These are phyloP conservation scores for Aythya fuligula DNA, from an alignment of 2,797 vertebrate species.

Conservation along the genomic window DNA sequence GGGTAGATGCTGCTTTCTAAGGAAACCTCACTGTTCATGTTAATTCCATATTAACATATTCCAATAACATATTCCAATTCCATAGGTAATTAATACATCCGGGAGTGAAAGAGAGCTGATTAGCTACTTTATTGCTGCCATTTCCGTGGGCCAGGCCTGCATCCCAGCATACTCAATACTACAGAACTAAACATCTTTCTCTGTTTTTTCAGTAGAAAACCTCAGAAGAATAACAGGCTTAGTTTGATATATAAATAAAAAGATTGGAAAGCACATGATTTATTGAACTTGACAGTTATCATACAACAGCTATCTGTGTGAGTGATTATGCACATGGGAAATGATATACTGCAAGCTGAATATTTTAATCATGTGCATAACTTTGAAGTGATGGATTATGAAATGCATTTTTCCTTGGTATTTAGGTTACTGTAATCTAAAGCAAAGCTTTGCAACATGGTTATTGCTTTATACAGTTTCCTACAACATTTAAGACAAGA, in stretches of 20 bases:
- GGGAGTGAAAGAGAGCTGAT: not conserved
- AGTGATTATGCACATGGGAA: constrained; percentile 60
- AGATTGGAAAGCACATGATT: constrained; percentile 46
- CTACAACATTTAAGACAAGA: constrained; percentile 13
- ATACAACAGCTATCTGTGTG: constrained; percentile 61
- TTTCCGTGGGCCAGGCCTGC: not conserved
- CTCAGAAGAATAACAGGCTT: constrained; percentile 13
- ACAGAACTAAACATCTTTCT: not conserved
- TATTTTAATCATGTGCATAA: constrained; percentile 70
- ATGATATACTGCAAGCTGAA: constrained; percentile 48
- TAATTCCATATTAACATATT: not conserved
- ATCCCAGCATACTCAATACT: not conserved
- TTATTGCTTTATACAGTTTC: constrained; percentile 58
- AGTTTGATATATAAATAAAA: constrained; percentile 40
- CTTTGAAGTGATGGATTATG: constrained; percentile 73
- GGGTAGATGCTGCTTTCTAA: not conserved
- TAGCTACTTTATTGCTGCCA: not conserved
- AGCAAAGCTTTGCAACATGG: constrained; percentile 26
- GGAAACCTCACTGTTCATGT: not conserved
- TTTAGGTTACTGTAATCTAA: constrained; percentile 63
- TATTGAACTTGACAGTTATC: constrained; percentile 71
- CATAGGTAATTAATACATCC: not conserved
- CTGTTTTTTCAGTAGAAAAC: not conserved
- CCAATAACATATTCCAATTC: not conserved
- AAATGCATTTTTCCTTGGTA: constrained; percentile 64